Base-by-base conservation (phyloP, 2,888 invertebrate species). In the Mythimna loreyi region DNA sequence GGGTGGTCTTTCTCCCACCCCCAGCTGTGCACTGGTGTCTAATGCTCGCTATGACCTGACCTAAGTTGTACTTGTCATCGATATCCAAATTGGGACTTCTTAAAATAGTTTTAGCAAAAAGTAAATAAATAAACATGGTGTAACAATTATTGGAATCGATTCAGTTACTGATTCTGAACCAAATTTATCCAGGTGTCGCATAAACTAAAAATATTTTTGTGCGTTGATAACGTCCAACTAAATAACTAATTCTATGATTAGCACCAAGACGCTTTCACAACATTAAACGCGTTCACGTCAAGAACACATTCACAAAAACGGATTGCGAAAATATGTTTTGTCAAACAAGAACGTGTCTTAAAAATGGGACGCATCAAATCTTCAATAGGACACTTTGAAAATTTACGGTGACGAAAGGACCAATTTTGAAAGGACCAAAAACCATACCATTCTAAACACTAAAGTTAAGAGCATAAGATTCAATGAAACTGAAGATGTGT, bases 291-390 rank as follows among this genome's bases (percentile, higher is more conserved):
- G 21, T 21, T 71, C 65, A 49, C 25, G 47, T 52, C 56, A 63
- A 69, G 60, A 75, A 68, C 53, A 65, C 47, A 73, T 72, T 69
- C 75, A 67, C 56, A 65, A 58, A n/a, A 66, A 68, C 59, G 43
- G 72, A 80, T 93, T 92, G 92, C 93, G 90, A 93, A 93, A 93
- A 90, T 84, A 75, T 70, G 81, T 85, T 78, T 80, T 81, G 77
- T 79, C 73, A 77, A 86, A 91, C 89, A 89, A 83, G 85, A 81
- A 81, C 83, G 82, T 87, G 85, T 82, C 83, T 85, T 82, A 86
- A 90, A 94, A 93, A 94, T 93, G 85, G 94, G 89, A 94, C 94
- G 94, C 85, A 88, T 89, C 94, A 82, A 95, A 95, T 94, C 87
- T 84, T 90, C 89, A 89, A 92, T 90, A 89, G 87, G 85, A 83